phyloP scores from a whole-genome alignment of 2,113 vertebrate species.

The Sylvia atricapilla region DNA sequence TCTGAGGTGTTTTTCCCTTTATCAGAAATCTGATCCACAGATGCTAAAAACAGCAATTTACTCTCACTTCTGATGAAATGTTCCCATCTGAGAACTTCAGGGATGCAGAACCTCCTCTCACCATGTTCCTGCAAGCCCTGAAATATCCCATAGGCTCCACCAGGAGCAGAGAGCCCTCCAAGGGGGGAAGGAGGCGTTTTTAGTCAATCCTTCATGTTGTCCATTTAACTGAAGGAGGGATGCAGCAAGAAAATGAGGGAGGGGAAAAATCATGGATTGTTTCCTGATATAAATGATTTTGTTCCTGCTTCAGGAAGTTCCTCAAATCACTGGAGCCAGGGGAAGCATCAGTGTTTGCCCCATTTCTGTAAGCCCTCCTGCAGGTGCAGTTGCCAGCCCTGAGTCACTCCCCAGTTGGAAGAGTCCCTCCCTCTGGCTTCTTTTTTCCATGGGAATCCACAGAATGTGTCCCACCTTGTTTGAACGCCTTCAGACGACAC shows the following conservation, averaged over 20 bases:
- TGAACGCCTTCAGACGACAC: background rate
- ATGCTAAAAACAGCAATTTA: background rate
- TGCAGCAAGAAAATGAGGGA: background rate
- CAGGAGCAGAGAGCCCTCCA: background rate
- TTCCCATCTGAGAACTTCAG: background rate
- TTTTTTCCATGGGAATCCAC: background rate
- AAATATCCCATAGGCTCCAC: background rate
- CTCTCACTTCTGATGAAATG: background rate
- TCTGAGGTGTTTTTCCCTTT: background rate
- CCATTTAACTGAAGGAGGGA: background rate
- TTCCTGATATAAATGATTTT: background rate
- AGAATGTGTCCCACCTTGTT: background rate
- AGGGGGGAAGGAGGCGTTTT: background rate
- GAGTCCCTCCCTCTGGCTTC: background rate
- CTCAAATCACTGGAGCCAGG: background rate
- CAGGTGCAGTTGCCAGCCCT: background rate
- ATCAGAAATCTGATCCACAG: background rate
- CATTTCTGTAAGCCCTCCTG: background rate
- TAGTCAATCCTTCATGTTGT: background rate
- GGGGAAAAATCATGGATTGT: fast-evolving
- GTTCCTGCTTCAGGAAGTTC: background rate
- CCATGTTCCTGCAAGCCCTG: background rate
- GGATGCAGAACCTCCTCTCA: background rate
- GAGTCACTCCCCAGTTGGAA: background rate
- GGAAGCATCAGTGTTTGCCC: background rate